Evolutionary conservation across 2,888 invertebrate genomes (phyloP).

Genomic region (Callyntrura sp.): DNA sequence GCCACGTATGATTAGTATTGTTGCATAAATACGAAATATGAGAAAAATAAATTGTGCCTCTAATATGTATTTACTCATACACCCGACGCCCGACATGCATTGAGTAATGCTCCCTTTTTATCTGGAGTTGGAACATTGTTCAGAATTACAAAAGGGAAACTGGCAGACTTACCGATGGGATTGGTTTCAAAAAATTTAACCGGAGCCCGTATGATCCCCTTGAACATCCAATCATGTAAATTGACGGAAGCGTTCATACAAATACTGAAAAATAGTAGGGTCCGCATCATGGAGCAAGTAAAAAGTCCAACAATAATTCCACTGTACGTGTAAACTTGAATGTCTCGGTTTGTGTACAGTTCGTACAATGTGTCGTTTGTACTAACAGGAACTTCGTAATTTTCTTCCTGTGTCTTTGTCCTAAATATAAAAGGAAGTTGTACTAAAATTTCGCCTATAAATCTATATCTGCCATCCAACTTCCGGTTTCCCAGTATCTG

Average conservation of each 20-base stretch:
- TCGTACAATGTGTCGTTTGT: conserved; percentile 54
- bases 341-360: conserved; percentile 69
- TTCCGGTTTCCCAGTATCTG: too few species aligned
- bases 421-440: conserved; percentile 45
- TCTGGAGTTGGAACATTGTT: too few species aligned
- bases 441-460: too few species aligned
- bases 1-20: too few species aligned
- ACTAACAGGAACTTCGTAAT: conserved; percentile 29
- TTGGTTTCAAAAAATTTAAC: conserved; percentile 96
- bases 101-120: too few species aligned
- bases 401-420: conserved; percentile 72
- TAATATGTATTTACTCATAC: too few species aligned
- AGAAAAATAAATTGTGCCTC: too few species aligned
- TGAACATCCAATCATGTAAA: conserved; percentile 94
- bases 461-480: too few species aligned
- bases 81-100: too few species aligned
- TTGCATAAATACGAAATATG: too few species aligned
- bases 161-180: conserved; percentile 91
- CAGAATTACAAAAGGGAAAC: too few species aligned
- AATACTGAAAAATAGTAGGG: conserved; percentile 90
- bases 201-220: conserved; percentile 91
- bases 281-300: conserved; percentile 88
- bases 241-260: conserved; percentile 92
- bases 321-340: conserved; percentile 85
- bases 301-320: conserved; percentile 86